Conservation (phyloP, 1,140 invertebrate genomes). For the Atta cephalotes region DNA sequence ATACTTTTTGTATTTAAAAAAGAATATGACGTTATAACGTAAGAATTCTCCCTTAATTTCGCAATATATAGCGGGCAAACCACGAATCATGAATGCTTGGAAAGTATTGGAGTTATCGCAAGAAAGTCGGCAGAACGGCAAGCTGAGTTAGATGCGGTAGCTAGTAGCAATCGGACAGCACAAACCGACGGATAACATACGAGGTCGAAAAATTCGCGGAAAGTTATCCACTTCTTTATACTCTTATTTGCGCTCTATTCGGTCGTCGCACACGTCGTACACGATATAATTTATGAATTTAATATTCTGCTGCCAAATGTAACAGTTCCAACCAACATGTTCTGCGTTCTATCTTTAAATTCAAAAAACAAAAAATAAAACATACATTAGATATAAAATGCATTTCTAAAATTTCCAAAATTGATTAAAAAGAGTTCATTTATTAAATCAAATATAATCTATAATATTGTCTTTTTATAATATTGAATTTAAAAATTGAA, state of each 20-base stretch:
- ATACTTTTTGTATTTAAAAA: slow-evolving; percentile 15
- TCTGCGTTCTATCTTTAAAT: not conserved
- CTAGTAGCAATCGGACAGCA: slow-evolving; percentile 49
- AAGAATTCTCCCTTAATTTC: not conserved
- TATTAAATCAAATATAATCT: not conserved
- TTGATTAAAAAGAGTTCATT: not conserved
- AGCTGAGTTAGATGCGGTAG: slow-evolving; percentile 18
- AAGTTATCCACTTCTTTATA: slow-evolving; percentile 64
- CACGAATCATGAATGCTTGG: not conserved
- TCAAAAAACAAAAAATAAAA: not conserved
- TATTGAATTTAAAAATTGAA: not conserved
- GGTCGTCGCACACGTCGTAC: slow-evolving; percentile 40
- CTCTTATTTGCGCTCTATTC: slow-evolving; percentile 69
- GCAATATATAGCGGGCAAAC: not conserved
- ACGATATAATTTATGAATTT: slow-evolving; percentile 62
- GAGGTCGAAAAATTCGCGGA: slow-evolving; percentile 62
- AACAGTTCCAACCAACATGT: not conserved
- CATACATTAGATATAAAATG: not conserved
- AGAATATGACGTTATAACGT: not conserved
- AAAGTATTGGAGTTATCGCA: slow-evolving; percentile 56
- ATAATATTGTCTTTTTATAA: not conserved
- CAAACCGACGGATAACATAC: slow-evolving; percentile 63
- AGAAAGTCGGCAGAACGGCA: slow-evolving; percentile 47
- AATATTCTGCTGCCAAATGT: slow-evolving; percentile 43
- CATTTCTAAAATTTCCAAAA: not conserved